Base-by-base conservation (phyloP, 37 sponge, comb jelly and placozoan species). In the Lycopodina hypogea region DNA sequence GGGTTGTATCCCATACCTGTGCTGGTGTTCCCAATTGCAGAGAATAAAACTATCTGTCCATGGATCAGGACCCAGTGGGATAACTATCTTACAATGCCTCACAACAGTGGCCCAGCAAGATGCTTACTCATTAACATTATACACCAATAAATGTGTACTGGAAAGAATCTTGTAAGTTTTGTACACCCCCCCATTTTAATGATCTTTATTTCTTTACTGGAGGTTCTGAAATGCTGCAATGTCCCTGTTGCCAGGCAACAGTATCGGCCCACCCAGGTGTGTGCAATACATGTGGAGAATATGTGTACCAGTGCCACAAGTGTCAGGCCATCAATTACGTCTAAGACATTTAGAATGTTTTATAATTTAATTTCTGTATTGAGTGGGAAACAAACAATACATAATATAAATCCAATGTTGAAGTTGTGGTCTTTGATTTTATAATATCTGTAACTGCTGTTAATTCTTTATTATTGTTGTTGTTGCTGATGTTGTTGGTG, bases 221-320 rank as follows among this genome's bases (percentile, higher is more conserved):
- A 58, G 74, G 78, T 6, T 84, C 94, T 21, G 97, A 96, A 74
- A 67, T 87, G 39, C 76, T 96, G 48, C 94, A 96, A 83, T 96
- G 97, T 78, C 97, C 97, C 24, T 80, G 97, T 8, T 96, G 97
- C 80, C 94, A 92, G 81, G 94, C 97, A 3, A 48, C 84, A 32
- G 97, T 96, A 28, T 84, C 89, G 0, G 92, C 94, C 53, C 83
- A 93, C 50, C 97, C 97, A 4, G 97, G 97, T 1, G 88, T 96
- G 59, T 96, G 97, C 75, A 81, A 80, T 3, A 84, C 95, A 21
- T 96, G 97, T 68, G 94, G 97, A 17, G 97, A 96, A 86, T 93
- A 96, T 75, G 97, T 93, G 26, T 93, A 84, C 79, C 97, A 96
- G 84, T 96, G 97, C 62, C 97, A 96, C 84, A 96, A 96, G 87